These are phyloP conservation scores for Rhyacichthys aspro DNA, from an alignment of 2,797 vertebrate species.

Conservation along the genomic window DNA sequence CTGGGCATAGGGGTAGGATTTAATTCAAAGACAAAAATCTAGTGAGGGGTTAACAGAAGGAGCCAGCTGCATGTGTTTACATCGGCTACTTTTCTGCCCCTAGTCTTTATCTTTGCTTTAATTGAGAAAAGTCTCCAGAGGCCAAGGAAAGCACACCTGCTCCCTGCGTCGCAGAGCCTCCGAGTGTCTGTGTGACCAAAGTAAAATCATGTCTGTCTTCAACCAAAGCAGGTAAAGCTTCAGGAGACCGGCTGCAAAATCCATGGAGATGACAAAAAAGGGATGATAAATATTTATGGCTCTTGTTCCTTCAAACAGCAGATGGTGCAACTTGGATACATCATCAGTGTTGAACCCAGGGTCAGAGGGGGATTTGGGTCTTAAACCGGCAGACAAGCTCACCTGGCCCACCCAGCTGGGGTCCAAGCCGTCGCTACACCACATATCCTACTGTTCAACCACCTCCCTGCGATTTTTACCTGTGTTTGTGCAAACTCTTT, in stretches of 20 bases:
- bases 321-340: constrained; percentile 14
- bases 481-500: no score
- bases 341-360: constrained; percentile 11
- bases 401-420: constrained; percentile 4
- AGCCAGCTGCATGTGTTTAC: constrained; percentile 15
- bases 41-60: constrained; percentile 1
- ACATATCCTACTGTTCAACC: neutral
- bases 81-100: neutral
- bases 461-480: no score
- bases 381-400: constrained; percentile 2
- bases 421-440: neutral
- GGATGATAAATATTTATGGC: constrained; percentile 43
- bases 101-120: constrained; percentile 31
- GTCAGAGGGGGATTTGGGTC: constrained; percentile 2
- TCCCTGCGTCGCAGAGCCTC: constrained; percentile 12
- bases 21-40: constrained; percentile 17
- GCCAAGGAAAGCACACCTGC: constrained; percentile 33
- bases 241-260: constrained; percentile 21
- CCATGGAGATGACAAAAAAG: constrained; percentile 5
- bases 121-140: constrained; percentile 40
- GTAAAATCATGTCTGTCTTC: constrained; percentile 20
- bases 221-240: constrained; percentile 23
- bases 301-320: constrained; percentile 23
- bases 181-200: constrained; percentile 8
- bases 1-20: neutral